Evolutionary conservation across 2,888 invertebrate genomes (phyloP), one percentile per base, ranked within the genome.

Genomic region (Ethmia dodecea): DNA sequence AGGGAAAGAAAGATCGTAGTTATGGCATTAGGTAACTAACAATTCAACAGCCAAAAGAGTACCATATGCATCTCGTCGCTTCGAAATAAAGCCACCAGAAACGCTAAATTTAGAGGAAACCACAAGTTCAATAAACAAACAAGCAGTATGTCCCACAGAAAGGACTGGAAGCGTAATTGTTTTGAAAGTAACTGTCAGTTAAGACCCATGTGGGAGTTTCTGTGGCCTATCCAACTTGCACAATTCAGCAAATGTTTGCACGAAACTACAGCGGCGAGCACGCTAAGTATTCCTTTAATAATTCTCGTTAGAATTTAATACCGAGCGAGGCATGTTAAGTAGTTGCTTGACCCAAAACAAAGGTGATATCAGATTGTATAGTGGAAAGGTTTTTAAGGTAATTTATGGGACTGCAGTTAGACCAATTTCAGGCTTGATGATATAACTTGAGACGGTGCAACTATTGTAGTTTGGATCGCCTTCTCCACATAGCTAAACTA

Each of bases 111-210:
- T n/a, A n/a, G n/a, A n/a, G n/a, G n/a, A 22, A 22, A 8, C 22
- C 22, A 22, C 8, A 22, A 8, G n/a, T n/a, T 22, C 9, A 22
- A 8, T 0, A 22, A 22, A 22, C 22, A 22, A 22, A n/a, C n/a
- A n/a, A 33, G 10, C 46, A 33, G 49, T 54, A 40, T 50, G 49
- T 51, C 49, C 26, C 48, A 31, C 39, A 44, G 42, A 39, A 47
- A 56, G 54, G 54, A 57, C 48, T 62, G 40, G 57, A 62, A 69
- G 59, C 60, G 55, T 62, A 62, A 64, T 65, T 67, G 68, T 71
- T 71, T 67, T 70, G 69, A 74, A 65, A 68, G 71, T 72, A 66
- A 61, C 64, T 60, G 68, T 62, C 69, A 65, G 66, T 63, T 55
- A 57, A 26, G 54, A 50, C 45, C 49, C 42, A 52, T 58, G 65